phyloP scores from a whole-genome alignment of 2,113 vertebrate species.

The Antidorcas marsupialis region DNA sequence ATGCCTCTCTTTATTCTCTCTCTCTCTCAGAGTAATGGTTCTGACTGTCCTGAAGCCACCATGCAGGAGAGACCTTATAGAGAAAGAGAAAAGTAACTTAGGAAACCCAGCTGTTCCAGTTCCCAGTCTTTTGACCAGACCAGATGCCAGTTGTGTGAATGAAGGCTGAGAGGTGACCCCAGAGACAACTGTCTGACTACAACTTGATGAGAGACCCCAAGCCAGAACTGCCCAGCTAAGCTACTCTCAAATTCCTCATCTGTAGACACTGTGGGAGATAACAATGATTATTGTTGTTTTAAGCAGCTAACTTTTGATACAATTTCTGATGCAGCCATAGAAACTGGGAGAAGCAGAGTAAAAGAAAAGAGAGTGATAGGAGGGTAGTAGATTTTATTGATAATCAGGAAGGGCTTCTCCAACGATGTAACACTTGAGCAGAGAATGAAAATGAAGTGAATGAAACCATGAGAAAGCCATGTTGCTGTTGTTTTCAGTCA shows the following conservation, averaged over 20 bases:
- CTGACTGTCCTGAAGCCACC: not conserved
- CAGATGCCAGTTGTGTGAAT: not conserved
- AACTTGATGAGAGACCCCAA: not conserved
- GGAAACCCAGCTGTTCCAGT: not conserved
- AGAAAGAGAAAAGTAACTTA: not conserved
- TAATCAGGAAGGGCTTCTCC: not conserved
- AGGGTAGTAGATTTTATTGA: not conserved
- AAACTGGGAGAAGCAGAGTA: not conserved
- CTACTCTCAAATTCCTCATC: not conserved
- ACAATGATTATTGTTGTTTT: not conserved
- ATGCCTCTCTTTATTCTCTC: not conserved
- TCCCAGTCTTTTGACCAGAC: not conserved
- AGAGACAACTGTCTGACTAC: not conserved
- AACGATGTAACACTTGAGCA: not conserved
- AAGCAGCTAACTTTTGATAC: not conserved
- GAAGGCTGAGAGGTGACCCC: not conserved
- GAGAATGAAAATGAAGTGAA: not conserved
- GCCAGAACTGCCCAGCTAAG: not conserved
- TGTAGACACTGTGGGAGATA: not conserved
- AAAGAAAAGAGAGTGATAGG: not conserved
- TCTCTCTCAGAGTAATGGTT: not conserved
- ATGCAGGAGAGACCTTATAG: not conserved
- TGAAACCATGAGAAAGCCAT: not conserved
- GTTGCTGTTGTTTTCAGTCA: not conserved
- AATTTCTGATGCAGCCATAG: not conserved